Evolutionary conservation across 1,140 invertebrate genomes (phyloP), one percentile per base, ranked within the genome.

Genomic region (Cydia pomonella): DNA sequence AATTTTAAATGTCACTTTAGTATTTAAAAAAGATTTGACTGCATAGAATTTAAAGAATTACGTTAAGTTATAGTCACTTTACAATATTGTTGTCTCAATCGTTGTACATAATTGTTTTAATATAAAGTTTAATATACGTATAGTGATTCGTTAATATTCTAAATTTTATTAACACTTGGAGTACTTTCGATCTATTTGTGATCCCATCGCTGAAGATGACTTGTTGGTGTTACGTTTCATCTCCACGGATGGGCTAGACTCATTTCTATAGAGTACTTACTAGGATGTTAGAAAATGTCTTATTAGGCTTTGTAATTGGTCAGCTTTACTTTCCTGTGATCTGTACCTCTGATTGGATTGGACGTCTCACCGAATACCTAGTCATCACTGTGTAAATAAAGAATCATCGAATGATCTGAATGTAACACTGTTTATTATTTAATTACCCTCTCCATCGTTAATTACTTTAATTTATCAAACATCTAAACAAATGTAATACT

Each of bases 381-480:
- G 72, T 83, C 84, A 88, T 88, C 86, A 91, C 85, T 87, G 77
- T 92, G 88, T 92, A 92, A 92, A 92, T 92, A 92, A 92, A 92
- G 76, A 87, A 79, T 90, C 88, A 92, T 91, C 89, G 88, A 89
- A 90, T 89, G 86, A 91, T 92, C 89, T 92, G 88, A 91, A 89
- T 92, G 91, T 92, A 88, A 73, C 44, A 25, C 27, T 71, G 82
- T 80, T 84, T 91, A 91, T 91, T 82, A 86, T 87, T 90, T 79
- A 21, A 63, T 12, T 33, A 69, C 73, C 33, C 9, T 59, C 12
- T 23, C 53, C 53, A 9, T 3, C 21, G 6, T 3, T 3, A n/a
- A 21, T 0, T 59, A 12, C 7, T 21, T 23, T 10, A 59, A n/a
- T 21, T 59, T 50, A n/a, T n/a, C 12, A 13, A 50, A 18, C 41